These are phyloP conservation scores for Diloba caeruleocephala DNA, from an alignment of 2,888 invertebrate genomes.

Conservation along the genomic window DNA sequence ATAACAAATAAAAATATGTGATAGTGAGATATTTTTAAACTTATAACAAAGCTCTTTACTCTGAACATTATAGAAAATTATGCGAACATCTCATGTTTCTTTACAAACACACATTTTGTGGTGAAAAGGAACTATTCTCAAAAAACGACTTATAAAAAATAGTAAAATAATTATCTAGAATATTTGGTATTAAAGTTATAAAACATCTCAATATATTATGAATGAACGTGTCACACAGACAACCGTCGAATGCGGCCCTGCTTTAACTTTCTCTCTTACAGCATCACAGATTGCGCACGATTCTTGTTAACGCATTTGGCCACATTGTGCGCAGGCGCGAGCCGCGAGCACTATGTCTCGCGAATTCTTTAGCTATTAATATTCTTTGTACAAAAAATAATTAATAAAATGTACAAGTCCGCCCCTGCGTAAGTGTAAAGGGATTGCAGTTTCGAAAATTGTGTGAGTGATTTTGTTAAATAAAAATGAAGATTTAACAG, in stretches of 20 bases:
- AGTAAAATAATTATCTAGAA: no score
- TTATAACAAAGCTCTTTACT: no score
- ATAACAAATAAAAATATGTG: no score
- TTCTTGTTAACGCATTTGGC: conserved; percentile 72
- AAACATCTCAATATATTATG: conserved; percentile 23
- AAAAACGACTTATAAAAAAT: no score
- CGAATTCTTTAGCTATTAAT: conserved; percentile 49
- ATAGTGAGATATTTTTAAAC: no score
- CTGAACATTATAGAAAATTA: no score
- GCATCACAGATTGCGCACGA: conserved; percentile 76
- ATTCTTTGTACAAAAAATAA: conserved; percentile 7
- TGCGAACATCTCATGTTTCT: no score
- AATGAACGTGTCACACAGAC: conserved; percentile 47
- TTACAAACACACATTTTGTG: no score
- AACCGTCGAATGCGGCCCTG: conserved; percentile 66
- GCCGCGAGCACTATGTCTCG: conserved; percentile 60
- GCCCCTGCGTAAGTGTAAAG: conserved; percentile 56
- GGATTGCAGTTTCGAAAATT: conserved; percentile 51
- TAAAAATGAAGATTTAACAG: conserved; percentile 17
- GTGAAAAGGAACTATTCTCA: no score
- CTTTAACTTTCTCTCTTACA: conserved; percentile 85
- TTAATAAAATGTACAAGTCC: conserved; percentile 58
- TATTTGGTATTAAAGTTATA: neutral
- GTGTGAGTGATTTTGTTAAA: conserved; percentile 38
- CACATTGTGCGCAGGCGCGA: conserved; percentile 66